Percentiles rank a stretch among this genome's conserved stretches.
Evolutionary conservation across 1,140 invertebrate genomes (phyloP).

Genomic region (Mycetomoellerius zeteki): DNA sequence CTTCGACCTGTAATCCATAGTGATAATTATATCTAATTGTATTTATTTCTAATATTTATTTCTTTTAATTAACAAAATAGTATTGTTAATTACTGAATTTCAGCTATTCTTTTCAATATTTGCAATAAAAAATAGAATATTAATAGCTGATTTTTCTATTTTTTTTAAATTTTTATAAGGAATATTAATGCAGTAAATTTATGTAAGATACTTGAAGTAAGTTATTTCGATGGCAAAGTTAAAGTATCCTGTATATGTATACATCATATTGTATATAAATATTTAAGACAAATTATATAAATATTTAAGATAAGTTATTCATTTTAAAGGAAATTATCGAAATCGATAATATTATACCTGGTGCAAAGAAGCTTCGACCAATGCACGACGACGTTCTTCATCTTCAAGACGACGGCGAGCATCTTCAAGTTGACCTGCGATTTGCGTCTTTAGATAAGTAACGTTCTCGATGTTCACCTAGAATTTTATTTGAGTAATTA

Average conservation of each 20-base stretch:
- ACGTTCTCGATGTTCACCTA: slow-evolving; percentile 96
- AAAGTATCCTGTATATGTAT: no score
- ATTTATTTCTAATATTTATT: neutral
- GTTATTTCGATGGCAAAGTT: no score
- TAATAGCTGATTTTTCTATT: neutral
- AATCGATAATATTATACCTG: slow-evolving; percentile 87
- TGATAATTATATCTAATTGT: neutral
- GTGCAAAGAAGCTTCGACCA: slow-evolving; percentile 95
- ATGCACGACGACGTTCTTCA: slow-evolving; percentile 96
- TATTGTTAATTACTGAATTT: neutral
- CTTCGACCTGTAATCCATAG: slow-evolving; percentile 90
- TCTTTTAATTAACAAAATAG: no score
- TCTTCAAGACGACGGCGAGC: slow-evolving; percentile 97
- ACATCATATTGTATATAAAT: no score
- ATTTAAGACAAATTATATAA: neutral
- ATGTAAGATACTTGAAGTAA: neutral
- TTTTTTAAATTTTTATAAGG: neutral
- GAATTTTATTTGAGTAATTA: slow-evolving; percentile 61
- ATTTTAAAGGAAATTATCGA: neutral
- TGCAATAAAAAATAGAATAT: neutral
- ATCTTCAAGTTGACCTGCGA: slow-evolving; percentile 96
- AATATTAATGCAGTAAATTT: neutral
- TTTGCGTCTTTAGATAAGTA: slow-evolving; percentile 95
- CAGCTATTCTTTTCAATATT: neutral
- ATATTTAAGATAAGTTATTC: neutral